Base-by-base conservation (phyloP, 1,140 invertebrate species). In the Aphelinus certus region DNA sequence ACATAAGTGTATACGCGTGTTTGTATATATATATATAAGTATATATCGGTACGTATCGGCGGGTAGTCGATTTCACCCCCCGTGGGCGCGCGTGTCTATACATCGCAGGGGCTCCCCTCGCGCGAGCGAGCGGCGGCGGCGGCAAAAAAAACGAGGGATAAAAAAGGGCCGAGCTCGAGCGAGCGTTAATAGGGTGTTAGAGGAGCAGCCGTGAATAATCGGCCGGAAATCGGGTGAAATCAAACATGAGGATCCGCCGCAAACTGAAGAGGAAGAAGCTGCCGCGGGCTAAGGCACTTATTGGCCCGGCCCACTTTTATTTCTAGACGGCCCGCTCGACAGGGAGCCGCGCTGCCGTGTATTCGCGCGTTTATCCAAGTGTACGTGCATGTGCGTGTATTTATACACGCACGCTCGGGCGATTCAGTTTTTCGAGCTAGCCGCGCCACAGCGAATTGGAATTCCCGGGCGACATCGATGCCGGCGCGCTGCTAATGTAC, bases 391-490 rank as follows among this genome's bases (percentile, higher is more conserved):
- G 26, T 26, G 26, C 26, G 26, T 26, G 26, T 26, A 26, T 26
- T 26, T 26, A 26, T 26, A 26, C 26, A 26, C 26, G 53, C 10
- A 55, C 10, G 10, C 10, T 55, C 5, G 5, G 53, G 10, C 5
- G 53, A 55, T 55, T 26, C 26, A 26, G 26, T 26, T 26, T 26
- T 26, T 26, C 26, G 26, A 26, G 26, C 26, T 26, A 26, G 26
- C 26, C 26, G 26, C 26, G 26, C 26, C 26, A 26, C 26, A 26
- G 26, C 26, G 63, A 78, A 78, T 76, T 75, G 65, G 76, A 78
- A 78, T 79, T 77, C 49, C 73, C 74, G 77, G 73, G 78, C 77
- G 81, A 84, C 81, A 83, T 84, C 81, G 80, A 84, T 83, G 83
- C 81, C 78, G 55, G 79, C 45, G n/a, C 53, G 26, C 26, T 26